Evolutionary conservation across 2,888 invertebrate genomes (phyloP), one percentile per base, ranked within the genome.

Genomic region (Drosophila melanosoma): DNA sequence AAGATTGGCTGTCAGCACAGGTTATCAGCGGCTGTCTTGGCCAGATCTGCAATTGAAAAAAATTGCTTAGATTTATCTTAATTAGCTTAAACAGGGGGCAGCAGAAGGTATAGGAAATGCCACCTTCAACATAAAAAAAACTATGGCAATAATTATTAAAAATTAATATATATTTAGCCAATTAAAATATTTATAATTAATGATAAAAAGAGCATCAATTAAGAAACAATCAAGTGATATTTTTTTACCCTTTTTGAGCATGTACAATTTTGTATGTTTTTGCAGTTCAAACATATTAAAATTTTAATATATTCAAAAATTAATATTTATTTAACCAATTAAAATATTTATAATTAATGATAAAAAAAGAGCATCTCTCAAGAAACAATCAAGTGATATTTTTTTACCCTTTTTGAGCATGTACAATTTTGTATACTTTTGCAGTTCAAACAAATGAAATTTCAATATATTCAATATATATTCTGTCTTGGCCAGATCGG

Each of bases 11-110:
- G 51, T 69, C 79, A 73, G 81, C 79, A 58, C 38, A 48, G 36
- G 51, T 69, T 71, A 65, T 59, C 48, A 54, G 48, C 23, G 35
- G 20, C 10, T 2, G 17, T 11, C 35, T 11, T 6, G 8, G 60
- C 49, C 48, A 48, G 36, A 42, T 38, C 7, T 20, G 17, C 72
- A 83, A 83, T 88, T 83, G 83, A 86, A 83, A 75, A 69, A 69
- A 81, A 83, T 83, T 10, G 65, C 66, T 12, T 0, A 42, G 51
- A 69, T 72, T 72, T 60, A 66, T 63, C 62, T 72, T 66, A 68
- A 61, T 48, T 67, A 52, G 38, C 38, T 40, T 48, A 38, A 38
- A 35, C 29, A 7, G 26, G 38, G 11, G 23, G 1, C 8, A 17
- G 8, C 12, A 10, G 29, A 33, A 35, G 15, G 12, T 32, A 3